Evolutionary conservation across 2,797 vertebrate species (phyloP).

Genomic region (Ctenopoma multispine): DNA sequence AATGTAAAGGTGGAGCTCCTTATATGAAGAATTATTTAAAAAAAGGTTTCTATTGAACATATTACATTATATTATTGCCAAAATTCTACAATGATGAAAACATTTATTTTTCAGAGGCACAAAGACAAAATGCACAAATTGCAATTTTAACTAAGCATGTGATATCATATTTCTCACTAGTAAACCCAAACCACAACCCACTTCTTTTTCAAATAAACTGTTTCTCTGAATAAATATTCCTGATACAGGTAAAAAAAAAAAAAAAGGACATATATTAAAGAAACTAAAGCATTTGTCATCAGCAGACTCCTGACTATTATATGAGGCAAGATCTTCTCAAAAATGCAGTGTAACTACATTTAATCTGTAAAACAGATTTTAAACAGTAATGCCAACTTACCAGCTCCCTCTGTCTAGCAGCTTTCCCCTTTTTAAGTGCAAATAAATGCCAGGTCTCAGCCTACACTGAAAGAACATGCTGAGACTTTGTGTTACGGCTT

Average conservation of each 20-base stretch:
- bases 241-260: slow-evolving; percentile 36
- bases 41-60: slow-evolving; percentile 22
- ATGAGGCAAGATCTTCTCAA: slow-evolving; percentile 50
- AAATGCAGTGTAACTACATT: slow-evolving; percentile 25
- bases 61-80: slow-evolving; percentile 41
- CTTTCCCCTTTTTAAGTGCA: slow-evolving; percentile 38
- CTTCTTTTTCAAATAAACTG: slow-evolving; percentile 20
- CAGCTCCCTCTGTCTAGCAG: slow-evolving; percentile 45
- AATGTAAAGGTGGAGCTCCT: not conserved
- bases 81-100: slow-evolving; percentile 41
- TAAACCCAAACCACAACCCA: too few species aligned
- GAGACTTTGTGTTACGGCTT: not conserved
- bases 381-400: slow-evolving; percentile 15
- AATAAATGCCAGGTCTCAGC: slow-evolving; percentile 21
- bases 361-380: too few species aligned
- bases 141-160: slow-evolving; percentile 13
- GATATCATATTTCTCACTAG: slow-evolving; percentile 4
- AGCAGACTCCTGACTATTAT: slow-evolving; percentile 6
- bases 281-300: slow-evolving; percentile 36
- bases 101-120: slow-evolving; percentile 32
- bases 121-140: slow-evolving; percentile 32
- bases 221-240: slow-evolving; percentile 64
- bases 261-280: slow-evolving; percentile 27
- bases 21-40: too few species aligned
- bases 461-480: slow-evolving; percentile 7